Percentiles rank a stretch among this genome's conserved stretches.
Evolutionary conservation across 1,140 invertebrate genomes (phyloP).

Genomic region (Augochlora pura): DNA sequence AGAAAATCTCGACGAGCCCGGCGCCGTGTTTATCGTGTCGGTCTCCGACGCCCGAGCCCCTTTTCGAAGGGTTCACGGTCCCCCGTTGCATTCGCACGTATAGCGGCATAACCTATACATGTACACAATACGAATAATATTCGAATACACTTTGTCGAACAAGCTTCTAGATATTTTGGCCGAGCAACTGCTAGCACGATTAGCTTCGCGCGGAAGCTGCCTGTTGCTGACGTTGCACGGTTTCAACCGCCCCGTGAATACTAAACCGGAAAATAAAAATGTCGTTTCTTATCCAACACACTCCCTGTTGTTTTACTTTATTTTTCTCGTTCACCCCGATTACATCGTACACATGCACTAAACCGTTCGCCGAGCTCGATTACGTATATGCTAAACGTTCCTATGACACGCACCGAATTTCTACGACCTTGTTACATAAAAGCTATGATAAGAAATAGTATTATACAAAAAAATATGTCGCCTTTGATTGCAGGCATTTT

Average conservation of each 20-base stretch:
- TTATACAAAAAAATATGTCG: not conserved
- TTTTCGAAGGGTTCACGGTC: not conserved
- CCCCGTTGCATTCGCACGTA: not conserved
- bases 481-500: conserved; percentile 82
- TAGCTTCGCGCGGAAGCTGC: not conserved
- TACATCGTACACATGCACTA: not conserved
- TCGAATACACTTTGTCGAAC: conserved; percentile 25
- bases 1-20: not conserved
- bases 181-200: too few relatives aligned
- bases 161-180: not conserved
- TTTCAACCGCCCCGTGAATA: not conserved
- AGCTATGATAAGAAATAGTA: too few relatives aligned
- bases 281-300: not conserved
- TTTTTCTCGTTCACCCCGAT: not conserved
- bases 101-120: conserved; percentile 61
- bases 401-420: too few relatives aligned
- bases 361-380: not conserved
- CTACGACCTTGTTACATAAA: not conserved
- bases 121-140: conserved; percentile 43
- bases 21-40: not conserved
- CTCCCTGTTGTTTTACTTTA: not conserved
- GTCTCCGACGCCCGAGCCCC: not conserved
- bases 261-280: conserved; percentile 4
- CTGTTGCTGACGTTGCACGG: not conserved
- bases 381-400: too few relatives aligned